Evolutionary conservation across 2,888 invertebrate species (phyloP), one percentile per base, ranked within the genome.

Genomic region (Brachyptera risi): DNA sequence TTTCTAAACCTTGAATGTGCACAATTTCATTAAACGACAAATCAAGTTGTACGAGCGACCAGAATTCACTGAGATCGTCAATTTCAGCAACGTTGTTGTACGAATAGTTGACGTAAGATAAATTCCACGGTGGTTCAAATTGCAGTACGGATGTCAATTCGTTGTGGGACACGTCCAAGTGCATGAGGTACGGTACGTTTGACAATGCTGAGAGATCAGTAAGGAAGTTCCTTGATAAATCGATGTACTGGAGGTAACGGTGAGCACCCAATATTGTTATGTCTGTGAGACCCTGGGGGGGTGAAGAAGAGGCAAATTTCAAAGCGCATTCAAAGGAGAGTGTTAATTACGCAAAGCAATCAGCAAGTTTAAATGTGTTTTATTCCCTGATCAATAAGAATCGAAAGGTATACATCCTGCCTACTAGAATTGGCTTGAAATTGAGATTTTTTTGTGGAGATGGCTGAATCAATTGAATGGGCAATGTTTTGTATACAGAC

Each of bases 1-100:
- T 77, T 59, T 80, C 72, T 27, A 85, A 69, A 19, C 83, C 83
- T 57, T 69, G 73, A 58, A 86, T 84, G 59, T 66, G 67, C 65
- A 77, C 78, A 58, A 86, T 83, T 54, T 77, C 75, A 70, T 86
- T 86, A 67, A 83, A 79, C 0, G 84, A 82, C 60, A 86, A 70
- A 73, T 85, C 79, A 60, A 86, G 74, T 56, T 79, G 72, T 1
- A 81, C 79, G 3, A 85, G 76, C 3, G 84, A 83, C 85, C 85
- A 85, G 70, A 84, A 84, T 19, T 71, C 70, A 11, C 73, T 75
- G 27, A 85, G 71, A 71, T 84, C 80, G 47, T 74, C 74, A 63
- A 85, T 81, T 58, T 69, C 68, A 58, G 73, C 75, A 42, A 85
- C 77, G 1, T 75, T 74, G 72, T 86, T 86, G 68, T 76, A 76